Base-by-base conservation (phyloP, 2,888 invertebrate genomes). In the Suillia variegata region DNA sequence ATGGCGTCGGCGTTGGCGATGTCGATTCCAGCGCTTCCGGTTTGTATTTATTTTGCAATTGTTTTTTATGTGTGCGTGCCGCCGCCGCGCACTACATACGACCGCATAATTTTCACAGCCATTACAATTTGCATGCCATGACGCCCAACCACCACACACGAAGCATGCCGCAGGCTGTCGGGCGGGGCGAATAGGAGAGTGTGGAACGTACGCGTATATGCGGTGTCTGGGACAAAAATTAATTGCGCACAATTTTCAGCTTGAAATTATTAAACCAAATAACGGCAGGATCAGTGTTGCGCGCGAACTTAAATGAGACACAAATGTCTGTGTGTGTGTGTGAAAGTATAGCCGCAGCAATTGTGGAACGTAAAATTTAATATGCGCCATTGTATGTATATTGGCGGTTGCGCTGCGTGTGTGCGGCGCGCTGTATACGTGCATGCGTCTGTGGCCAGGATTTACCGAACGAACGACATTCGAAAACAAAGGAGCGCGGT, bases 331-430 rank as follows among this genome's bases (percentile, higher is more conserved):
- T n/a, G n/a, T n/a, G n/a, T n/a, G n/a, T n/a, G n/a, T n/a, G n/a
- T n/a, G n/a, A n/a, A n/a, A n/a, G n/a, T 17, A 21, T 21, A 33
- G 6, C 20, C 52, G 6, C 8, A 26, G n/a, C 54, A 54, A 54
- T 54, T 38, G 49, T 50, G 50, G 17, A 48, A 54, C 42, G 54
- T 21, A 22, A 54, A 45, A 54, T 54, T 54, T 45, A 26, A 54
- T 47, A 54, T 6, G 38, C 38, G 55, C 52, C 55, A 64, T 56
- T 70, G 52, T 64, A 63, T 71, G 68, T 59, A 59, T 63, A 61
- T 51, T n/a, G 55, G 62, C 68, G 62, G 61, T 58, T 63, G 73
- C 71, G 70, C 69, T n/a, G n/a, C n/a, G n/a, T n/a, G n/a, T n/a
- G n/a, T n/a, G n/a, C n/a, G n/a, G n/a, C n/a, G n/a, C n/a, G n/a